Evolutionary conservation across 2,113 vertebrate genomes (phyloP).

Genomic region (Neolamprologus toae): DNA sequence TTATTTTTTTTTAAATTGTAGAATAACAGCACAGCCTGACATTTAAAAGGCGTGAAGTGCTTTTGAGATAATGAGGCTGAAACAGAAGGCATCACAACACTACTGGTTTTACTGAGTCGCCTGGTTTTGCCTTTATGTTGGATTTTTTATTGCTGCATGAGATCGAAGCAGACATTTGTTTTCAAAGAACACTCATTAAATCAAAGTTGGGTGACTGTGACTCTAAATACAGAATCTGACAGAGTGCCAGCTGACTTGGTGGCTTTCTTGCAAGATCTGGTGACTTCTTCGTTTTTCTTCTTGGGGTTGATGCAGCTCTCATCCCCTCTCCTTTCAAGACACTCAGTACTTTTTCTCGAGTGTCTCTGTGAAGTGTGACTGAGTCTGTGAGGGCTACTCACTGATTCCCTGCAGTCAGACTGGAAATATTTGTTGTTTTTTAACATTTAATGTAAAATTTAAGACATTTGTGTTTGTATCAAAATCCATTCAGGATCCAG

Average conservation of each 20-base stretch:
- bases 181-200: neutral
- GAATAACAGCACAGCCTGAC: neutral
- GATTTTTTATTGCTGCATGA: neutral
- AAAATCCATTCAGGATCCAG: fast-evolving
- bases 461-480: neutral
- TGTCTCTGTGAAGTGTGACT: neutral
- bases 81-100: neutral
- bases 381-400: neutral
- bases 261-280: neutral
- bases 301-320: neutral
- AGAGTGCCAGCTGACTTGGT: no score
- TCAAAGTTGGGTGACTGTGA: neutral
- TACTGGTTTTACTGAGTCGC: neutral
- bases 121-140: neutral
- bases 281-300: neutral
- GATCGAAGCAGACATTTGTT: neutral
- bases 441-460: neutral
- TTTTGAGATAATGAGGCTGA: slow-evolving; percentile 32
- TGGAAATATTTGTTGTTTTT: neutral
- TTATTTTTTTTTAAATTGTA: neutral
- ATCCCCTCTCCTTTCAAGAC: neutral
- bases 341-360: neutral
- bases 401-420: neutral
- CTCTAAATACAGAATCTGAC: neutral
- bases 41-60: slow-evolving; percentile 9